phyloP scores from a whole-genome alignment of 2,888 invertebrate genomes.

The Abrostola tripartita region DNA sequence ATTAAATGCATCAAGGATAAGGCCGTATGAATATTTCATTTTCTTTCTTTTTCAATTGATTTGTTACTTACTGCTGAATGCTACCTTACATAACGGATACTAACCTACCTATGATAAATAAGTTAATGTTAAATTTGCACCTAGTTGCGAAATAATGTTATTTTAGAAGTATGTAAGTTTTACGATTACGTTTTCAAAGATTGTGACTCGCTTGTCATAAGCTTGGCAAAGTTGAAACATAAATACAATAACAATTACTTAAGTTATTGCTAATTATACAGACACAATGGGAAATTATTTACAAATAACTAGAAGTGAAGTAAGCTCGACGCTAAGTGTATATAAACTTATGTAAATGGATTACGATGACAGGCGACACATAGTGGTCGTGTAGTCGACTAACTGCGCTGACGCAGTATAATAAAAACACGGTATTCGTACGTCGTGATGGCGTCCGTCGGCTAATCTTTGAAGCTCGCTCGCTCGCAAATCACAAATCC shows the following conservation, averaged over 20 bases:
- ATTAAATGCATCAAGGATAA: neutral
- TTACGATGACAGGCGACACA: slow-evolving; percentile 38
- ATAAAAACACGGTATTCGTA: slow-evolving; percentile 52
- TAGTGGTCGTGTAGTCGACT: slow-evolving; percentile 29
- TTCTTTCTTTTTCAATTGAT: neutral
- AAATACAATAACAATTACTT: neutral
- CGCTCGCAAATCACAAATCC: slow-evolving; percentile 85
- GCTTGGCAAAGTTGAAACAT: too few species aligned
- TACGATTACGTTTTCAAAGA: too few species aligned
- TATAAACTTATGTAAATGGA: slow-evolving; percentile 43
- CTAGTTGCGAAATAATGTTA: too few species aligned
- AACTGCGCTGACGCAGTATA: slow-evolving; percentile 40
- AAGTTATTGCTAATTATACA: neutral
- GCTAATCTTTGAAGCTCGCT: slow-evolving; percentile 81
- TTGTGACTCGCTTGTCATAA: too few species aligned
- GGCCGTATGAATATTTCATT: neutral
- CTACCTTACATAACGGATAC: too few species aligned
- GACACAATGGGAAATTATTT: neutral
- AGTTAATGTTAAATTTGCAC: too few species aligned
- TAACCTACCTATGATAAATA: too few species aligned
- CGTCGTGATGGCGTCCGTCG: slow-evolving; percentile 69
- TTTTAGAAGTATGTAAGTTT: too few species aligned
- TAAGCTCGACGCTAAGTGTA: slow-evolving; percentile 10
- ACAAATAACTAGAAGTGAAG: slow-evolving; percentile 6
- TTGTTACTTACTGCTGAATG: neutral